A percentile compares a stretch with the other conserved stretches of the same genome.
phyloP scores from a whole-genome alignment of 2,888 invertebrate genomes.

The Amblyjoppa proteus region DNA sequence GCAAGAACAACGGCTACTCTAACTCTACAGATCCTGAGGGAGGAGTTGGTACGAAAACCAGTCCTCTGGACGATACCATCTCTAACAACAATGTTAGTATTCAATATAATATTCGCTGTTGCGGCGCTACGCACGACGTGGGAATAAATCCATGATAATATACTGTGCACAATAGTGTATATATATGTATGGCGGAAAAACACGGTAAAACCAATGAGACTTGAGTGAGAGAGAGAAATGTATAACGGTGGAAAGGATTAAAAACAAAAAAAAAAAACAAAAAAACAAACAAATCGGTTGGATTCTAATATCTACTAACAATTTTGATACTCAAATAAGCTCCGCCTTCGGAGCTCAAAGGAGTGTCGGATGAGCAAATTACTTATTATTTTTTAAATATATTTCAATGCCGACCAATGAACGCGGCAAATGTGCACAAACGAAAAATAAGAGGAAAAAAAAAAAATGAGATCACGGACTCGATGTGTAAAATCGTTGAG shows the following conservation, averaged over 20 bases:
- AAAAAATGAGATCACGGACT: slow-evolving; percentile 3
- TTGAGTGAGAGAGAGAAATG: slow-evolving; percentile 56
- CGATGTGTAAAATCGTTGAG: not conserved
- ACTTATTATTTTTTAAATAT: not conserved
- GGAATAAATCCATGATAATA: slow-evolving; percentile 24
- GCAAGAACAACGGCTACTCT: slow-evolving; percentile 76
- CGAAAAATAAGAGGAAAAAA: not conserved
- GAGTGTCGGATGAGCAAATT: not conserved
- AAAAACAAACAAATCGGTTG: not conserved
- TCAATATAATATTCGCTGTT: slow-evolving; percentile 49
- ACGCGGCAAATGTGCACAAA: not conserved
- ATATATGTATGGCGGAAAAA: not conserved
- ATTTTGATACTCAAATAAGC: slow-evolving; percentile 10
- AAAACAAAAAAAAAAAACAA: not conserved
- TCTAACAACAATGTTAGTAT: slow-evolving; percentile 82
- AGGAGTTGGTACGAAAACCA: slow-evolving; percentile 78
- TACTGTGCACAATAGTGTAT: slow-evolving; percentile 3
- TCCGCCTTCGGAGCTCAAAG: slow-evolving; percentile 7
- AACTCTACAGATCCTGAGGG: slow-evolving; percentile 76
- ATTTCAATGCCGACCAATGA: not conserved
- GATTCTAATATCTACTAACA: slow-evolving; percentile 28
- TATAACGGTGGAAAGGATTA: not conserved
- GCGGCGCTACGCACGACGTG: slow-evolving; percentile 13
- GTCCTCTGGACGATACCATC: slow-evolving; percentile 78
- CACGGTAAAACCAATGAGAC: slow-evolving; percentile 62